phyloP scores from a whole-genome alignment of 92 coral and sea anemone genomes.

The Muricea muricata region DNA sequence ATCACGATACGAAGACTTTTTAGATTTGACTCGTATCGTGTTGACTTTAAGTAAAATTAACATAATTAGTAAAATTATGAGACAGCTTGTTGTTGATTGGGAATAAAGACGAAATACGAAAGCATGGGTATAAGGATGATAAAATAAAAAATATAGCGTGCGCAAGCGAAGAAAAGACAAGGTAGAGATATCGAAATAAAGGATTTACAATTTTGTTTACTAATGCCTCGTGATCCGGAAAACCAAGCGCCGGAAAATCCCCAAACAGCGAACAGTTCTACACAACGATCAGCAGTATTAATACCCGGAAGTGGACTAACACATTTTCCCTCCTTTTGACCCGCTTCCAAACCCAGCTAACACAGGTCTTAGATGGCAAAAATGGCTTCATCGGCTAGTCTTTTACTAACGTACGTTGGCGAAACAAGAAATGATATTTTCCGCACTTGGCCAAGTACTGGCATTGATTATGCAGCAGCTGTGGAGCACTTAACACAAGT shows the following conservation, averaged over 20 bases:
- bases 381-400: slow-evolving; percentile 15
- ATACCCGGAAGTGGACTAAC: slow-evolving; percentile 60
- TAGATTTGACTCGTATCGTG: no score
- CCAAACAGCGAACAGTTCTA: not conserved
- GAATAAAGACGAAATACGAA: not conserved
- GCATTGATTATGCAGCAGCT: slow-evolving; percentile 24
- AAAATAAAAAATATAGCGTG: not conserved
- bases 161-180: not conserved
- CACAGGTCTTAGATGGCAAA: not conserved
- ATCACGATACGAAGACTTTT: no score
- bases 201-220: no score
- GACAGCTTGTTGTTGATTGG: no score
- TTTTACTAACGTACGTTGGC: slow-evolving; percentile 43
- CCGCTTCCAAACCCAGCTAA: slow-evolving; percentile 51
- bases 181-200: not conserved
- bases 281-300: not conserved
- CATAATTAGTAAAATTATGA: no score
- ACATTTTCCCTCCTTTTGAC: slow-evolving; percentile 59
- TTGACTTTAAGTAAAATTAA: no score
- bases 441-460: slow-evolving; percentile 38
- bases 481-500: not conserved
- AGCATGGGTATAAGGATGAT: not conserved
- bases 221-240: not conserved
- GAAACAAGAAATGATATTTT: slow-evolving; percentile 46
- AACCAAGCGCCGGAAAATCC: not conserved